Base-by-base conservation (phyloP, 2,113 vertebrate species). In the Aphyosemion australe region DNA sequence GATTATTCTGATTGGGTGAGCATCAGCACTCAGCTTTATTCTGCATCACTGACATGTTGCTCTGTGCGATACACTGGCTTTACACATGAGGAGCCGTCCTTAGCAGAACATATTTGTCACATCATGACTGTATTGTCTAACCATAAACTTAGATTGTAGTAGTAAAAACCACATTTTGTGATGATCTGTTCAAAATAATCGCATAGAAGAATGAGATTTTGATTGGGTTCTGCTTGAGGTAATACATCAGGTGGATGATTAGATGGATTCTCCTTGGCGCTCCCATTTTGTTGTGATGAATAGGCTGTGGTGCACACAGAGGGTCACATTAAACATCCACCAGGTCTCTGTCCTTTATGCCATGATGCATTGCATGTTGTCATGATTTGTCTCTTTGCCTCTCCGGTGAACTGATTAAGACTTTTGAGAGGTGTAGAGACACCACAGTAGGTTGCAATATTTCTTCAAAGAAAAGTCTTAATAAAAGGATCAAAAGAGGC, bases 331-430 rank as follows among this genome's bases (percentile, higher is more conserved):
- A 77, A 86, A 82, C 52, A 78, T 60, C 73, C 74, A 43, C 74
- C 39, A 52, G 74, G 51, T 71, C 69, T 68, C 50, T 69, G 81
- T 79, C 70, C 74, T 52, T 46, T 46, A 51, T 62, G 43, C 61
- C 61, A 67, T 88, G 76, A 87, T 80, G 79, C 79, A 85, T 88
- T 73, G 84, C 64, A 76, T 84, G 72, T 84, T 87, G 65, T 68
- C 67, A 71, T 65, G 51, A 68, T 67, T 72, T 58, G 60, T 79
- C 76, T 86, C 69, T 72, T 70, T 39, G 54, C 65, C 78, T 80
- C 67, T 73, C 58, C 47, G n/a, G 10, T 39, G 18, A 68, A 53
- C 77, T 79, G 76, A 88, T 88, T 84, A 79, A 82, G 79, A 70
- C 65, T 78, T 72, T 75, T 62, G 31, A 79, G 42, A 80, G 64